Evolutionary conservation across 2,888 invertebrate genomes (phyloP), one percentile per base, ranked within the genome.

Genomic region (Gisinianus flammeolus): DNA sequence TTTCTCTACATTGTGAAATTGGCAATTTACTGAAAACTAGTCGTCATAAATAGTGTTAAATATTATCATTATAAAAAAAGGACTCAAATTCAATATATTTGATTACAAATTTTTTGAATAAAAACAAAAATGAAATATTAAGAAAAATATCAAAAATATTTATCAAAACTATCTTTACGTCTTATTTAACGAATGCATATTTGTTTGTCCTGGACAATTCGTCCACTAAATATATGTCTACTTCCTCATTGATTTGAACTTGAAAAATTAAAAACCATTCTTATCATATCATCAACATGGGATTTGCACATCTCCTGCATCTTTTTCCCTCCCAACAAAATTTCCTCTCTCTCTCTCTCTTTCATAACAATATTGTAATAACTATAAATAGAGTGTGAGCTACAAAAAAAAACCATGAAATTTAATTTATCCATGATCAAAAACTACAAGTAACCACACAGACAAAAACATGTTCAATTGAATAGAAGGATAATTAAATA

Each of bases 21-120:
- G n/a, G 33, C 30, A 67, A 67, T 66, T 28, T 24, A 44, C 16
- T 58, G 26, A 64, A 72, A 72, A 72, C 72, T 72, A 72, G 72
- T 72, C 72, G 72, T 72, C 33, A 56, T 28, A 31, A 6, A 56
- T 71, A 56, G 30, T 71, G 22, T 28, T 24, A 26, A 10, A 66
- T 12, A 12, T 66, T 19, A 22, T 69, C 31, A 69, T 69, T 22
- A 70, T 70, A 44, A 10, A 68, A 68, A 68, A 64, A 64, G 16
- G 64, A 64, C 24, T 64, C 44, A 44, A 64, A 64, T 28, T 64
- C 64, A 64, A 26, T 64, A 64, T 64, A 28, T 64, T 64, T 64
- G 64, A 64, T 28, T 64, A 64, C 64, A 64, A 64, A 16, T 26
- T 64, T n/a, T n/a, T 64, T 64, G 16, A 64, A 28, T 64, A 64